Evolutionary conservation across 2,888 invertebrate species (phyloP), one percentile per base, ranked within the genome.

Genomic region (Argynnis bischoffii): DNA sequence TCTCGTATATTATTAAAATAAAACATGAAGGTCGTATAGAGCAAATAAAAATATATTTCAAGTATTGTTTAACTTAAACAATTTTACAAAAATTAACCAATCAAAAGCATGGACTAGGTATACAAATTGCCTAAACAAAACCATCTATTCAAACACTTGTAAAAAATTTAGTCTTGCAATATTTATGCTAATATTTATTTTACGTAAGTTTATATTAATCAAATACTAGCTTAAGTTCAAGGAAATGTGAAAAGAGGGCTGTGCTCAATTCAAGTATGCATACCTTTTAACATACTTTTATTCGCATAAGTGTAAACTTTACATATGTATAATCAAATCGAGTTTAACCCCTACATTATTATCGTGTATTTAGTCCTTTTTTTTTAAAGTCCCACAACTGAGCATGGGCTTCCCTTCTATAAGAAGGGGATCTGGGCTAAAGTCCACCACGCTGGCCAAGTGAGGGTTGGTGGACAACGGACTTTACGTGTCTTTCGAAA

Each of bases 171-270:
- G 15, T 1, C 35, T 18, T 51, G 50, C 41, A 61, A 61, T 51
- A 61, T 51, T 51, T 18, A 41, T 16, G 35, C 18, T 8, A 61
- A 61, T 61, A 61, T 51, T 51, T 35, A 50, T 18, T 35, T 51
- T 50, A 61, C 6, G 1, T 18, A 51, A 51, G 31, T 59, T 16
- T 57, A 47, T 26, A 26, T 21, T 21, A 57, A 47, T 48, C 48
- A 47, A 59, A 48, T 26, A 48, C 31, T 59, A 26, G n/a, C 31
- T 16, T 48, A 16, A 59, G 13, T 16, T 59, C 6, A 16, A 21
- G 48, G 47, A 21, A 3, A 55, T 48, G 59, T 59, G 8, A 26
- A 59, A 59, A 59, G 47, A 59, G 59, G 59, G 59, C 35, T 11
- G 11, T 41, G 11, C 35, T 11, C 11, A 26, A 21, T 26, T 14